Base-by-base conservation (phyloP, 2,113 vertebrate species). In the Salvelinus namaycush region DNA sequence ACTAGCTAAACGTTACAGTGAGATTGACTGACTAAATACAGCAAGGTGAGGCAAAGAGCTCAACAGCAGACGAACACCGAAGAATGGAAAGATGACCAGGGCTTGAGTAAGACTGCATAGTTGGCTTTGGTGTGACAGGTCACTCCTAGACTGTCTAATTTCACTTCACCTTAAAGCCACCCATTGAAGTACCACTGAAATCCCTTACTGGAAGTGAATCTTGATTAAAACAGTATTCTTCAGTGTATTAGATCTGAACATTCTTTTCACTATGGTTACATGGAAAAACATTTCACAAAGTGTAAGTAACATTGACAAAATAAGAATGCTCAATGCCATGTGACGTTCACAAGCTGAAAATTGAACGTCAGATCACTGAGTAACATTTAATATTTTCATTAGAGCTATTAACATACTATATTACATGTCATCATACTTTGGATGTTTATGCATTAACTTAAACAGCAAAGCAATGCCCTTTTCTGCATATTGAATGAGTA, bases 21-120 rank as follows among this genome's bases (percentile, higher is more conserved):
- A 92, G 87, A 86, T 90, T 82, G 68, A 87, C 84, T 87, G 85
- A 78, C 75, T 80, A 80, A 0, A 91, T 87, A 49, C 62, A 92
- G 87, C 87, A 84, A 92, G 79, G 73, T 59, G 70, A 62, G 18
- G 34, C 54, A 26, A 67, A 66, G 26, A 1, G 64, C 9, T 31
- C 48, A 51, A 74, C 70, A 39, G 26, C 26, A 51, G 48, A 29
- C 73, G 11, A 74, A 74, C 73, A 84, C 88, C 86, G 82, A 86
- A 76, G 88, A 80, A 83, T 68, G 87, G 81, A 76, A 78, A 73
- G 69, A 70, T 83, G 74, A 78, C 2, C 24, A 39, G 82, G 62
- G 76, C 31, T 44, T 16, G 76, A 75, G 51, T n/a, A 75, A 83
- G 76, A 88, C 92, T 92, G 91, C 89, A 87, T 79, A 87, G 89